Conservation (phyloP, 2,888 invertebrate species). For the Leistus spinibarbis region DNA sequence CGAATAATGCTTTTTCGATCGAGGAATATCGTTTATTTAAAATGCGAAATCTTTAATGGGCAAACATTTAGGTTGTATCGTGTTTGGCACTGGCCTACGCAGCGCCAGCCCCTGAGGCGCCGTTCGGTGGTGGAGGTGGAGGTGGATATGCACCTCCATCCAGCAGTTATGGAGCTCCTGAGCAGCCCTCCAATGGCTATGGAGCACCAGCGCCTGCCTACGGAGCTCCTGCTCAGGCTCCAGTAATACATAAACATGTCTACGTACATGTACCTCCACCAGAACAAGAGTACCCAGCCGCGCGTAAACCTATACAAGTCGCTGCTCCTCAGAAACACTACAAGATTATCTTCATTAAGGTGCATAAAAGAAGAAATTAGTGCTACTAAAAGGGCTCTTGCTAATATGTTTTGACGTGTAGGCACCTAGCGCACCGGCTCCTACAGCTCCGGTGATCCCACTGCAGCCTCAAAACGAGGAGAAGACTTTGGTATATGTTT, state of each 20-base stretch:
- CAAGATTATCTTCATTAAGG: slow-evolving; percentile 85
- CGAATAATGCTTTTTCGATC: too few relatives aligned
- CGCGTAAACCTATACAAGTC: slow-evolving; percentile 63
- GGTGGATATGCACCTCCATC: slow-evolving; percentile 48
- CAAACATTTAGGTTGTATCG: not conserved
- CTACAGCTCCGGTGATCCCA: slow-evolving; percentile 81
- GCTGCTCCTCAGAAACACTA: slow-evolving; percentile 78
- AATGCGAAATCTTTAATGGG: too few relatives aligned
- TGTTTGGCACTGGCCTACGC: not conserved
- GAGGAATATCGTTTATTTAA: too few relatives aligned
- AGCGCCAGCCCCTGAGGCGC: slow-evolving; percentile 59
- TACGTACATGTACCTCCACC: slow-evolving; percentile 91
- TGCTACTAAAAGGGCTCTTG: too few relatives aligned
- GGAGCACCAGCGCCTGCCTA: slow-evolving; percentile 68
- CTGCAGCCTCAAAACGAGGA: slow-evolving; percentile 84
- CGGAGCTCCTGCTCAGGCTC: slow-evolving; percentile 73
- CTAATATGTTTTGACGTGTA: slow-evolving; percentile 59
- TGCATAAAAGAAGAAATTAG: slow-evolving; percentile 46
- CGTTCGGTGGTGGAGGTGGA: slow-evolving; percentile 59
- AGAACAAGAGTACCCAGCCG: slow-evolving; percentile 76
- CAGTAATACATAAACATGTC: slow-evolving; percentile 87
- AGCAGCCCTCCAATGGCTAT: slow-evolving; percentile 53
- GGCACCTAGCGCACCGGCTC: slow-evolving; percentile 84
- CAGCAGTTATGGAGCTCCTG: slow-evolving; percentile 47
- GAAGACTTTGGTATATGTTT: slow-evolving; percentile 86